Percentiles rank a stretch among this genome's conserved stretches.
Conservation (phyloP, 2,113 vertebrate genomes). For the Gila orcuttii region DNA sequence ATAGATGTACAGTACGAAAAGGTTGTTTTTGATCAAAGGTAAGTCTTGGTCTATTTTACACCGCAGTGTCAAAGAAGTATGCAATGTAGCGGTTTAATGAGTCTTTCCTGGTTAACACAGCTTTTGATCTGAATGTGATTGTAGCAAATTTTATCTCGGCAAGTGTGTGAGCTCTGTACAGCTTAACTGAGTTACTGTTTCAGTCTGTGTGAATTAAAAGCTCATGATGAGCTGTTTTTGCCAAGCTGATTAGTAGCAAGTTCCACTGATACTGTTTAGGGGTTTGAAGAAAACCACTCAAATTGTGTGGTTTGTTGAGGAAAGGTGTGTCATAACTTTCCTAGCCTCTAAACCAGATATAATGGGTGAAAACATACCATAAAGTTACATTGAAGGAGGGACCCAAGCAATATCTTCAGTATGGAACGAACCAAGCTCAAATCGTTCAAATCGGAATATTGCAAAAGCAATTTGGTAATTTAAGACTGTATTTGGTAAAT, state of each 20-base stretch:
- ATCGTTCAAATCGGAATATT: neutral
- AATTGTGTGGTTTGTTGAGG: neutral
- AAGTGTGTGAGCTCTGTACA: conserved; percentile 59
- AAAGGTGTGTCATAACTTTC: neutral
- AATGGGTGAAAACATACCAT: neutral
- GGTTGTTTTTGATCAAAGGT: conserved; percentile 54
- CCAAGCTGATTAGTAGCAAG: conserved; percentile 4
- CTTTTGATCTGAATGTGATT: conserved; percentile 43
- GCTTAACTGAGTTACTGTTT: conserved; percentile 67
- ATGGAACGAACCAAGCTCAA: neutral
- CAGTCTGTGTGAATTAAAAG: conserved; percentile 23
- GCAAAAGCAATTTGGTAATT: neutral
- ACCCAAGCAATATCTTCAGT: neutral
- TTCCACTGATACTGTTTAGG: neutral
- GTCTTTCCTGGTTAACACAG: conserved; percentile 22
- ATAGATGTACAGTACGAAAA: conserved; percentile 12
- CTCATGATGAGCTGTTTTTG: neutral
- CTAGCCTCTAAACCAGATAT: neutral
- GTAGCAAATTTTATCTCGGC: conserved; percentile 35
- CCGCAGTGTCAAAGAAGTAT: conserved; percentile 30
- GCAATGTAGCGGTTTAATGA: conserved; percentile 26
- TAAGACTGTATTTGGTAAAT: neutral
- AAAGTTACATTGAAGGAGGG: neutral
- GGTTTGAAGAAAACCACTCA: neutral
- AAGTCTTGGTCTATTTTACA: conserved; percentile 25